Evolutionary conservation across 1,140 invertebrate genomes (phyloP).

Genomic region (Calliphora vicina): DNA sequence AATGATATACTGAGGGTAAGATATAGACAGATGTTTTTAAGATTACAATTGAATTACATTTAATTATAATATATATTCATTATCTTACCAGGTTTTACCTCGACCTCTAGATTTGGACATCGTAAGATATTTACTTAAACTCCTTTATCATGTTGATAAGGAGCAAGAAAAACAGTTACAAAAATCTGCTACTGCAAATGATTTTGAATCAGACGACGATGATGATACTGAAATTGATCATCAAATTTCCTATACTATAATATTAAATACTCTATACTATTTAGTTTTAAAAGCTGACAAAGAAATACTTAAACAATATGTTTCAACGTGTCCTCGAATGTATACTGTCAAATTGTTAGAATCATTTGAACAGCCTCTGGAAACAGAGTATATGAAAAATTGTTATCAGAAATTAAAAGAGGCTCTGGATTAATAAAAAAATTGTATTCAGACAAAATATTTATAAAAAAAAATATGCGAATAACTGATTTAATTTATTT

Average conservation of each 20-base stretch:
- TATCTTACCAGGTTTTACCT: constrained; percentile 31
- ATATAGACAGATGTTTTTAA: background rate
- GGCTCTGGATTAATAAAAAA: background rate
- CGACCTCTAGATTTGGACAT: constrained; percentile 41
- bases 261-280: constrained; percentile 41
- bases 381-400: constrained; percentile 1
- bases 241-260: background rate
- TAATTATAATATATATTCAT: too few relatives aligned
- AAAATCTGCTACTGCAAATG: background rate
- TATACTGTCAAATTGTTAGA: background rate
- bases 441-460: too few relatives aligned
- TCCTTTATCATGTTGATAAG: constrained; percentile 39
- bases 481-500: too few relatives aligned
- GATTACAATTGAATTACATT: too few relatives aligned
- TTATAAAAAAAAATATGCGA: too few relatives aligned
- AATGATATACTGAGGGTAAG: constrained; percentile 56
- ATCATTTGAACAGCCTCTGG: background rate
- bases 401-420: constrained; percentile 16
- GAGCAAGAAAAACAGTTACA: constrained; percentile 17
- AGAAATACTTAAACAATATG: background rate
- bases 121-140: constrained; percentile 33
- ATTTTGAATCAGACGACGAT: constrained; percentile 41
- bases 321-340: background rate
- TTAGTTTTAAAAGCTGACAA: constrained; percentile 50
- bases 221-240: constrained; percentile 40